These are phyloP conservation scores for Sparus aurata DNA, from an alignment of 2,797 vertebrate species.

Conservation along the genomic window DNA sequence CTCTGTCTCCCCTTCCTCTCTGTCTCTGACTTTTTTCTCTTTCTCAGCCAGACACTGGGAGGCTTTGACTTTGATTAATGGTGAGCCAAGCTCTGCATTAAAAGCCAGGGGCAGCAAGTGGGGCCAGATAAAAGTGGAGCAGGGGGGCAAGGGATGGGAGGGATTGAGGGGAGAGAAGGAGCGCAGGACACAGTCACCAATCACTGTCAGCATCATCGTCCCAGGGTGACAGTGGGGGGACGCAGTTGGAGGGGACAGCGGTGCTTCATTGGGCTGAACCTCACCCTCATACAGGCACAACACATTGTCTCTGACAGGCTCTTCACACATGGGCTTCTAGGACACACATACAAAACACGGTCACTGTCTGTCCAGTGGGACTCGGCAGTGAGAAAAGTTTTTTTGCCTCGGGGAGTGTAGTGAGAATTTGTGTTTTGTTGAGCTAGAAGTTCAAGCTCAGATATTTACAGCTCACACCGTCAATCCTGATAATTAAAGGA, in stretches of 20 bases:
- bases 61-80: slow-evolving; percentile 88
- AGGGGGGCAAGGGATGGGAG: slow-evolving; percentile 71
- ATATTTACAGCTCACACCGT: background rate
- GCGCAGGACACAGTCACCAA: slow-evolving; percentile 80
- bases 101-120: slow-evolving; percentile 80
- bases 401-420: background rate
- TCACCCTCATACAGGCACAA: slow-evolving; percentile 61
- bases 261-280: slow-evolving; percentile 74
- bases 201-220: slow-evolving; percentile 83
- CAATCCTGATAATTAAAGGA: background rate
- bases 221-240: slow-evolving; percentile 76
- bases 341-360: slow-evolving; percentile 36
- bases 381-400: background rate
- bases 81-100: slow-evolving; percentile 83
- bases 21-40: slow-evolving; percentile 47
- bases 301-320: slow-evolving; percentile 76
- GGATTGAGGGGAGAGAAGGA: slow-evolving; percentile 64
- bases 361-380: slow-evolving; percentile 34
- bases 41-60: slow-evolving; percentile 71
- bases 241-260: slow-evolving; percentile 64
- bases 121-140: slow-evolving; percentile 84
- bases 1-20: slow-evolving; percentile 17
- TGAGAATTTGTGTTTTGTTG: slow-evolving; percentile 15
- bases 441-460: background rate
- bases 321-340: slow-evolving; percentile 54